Base-by-base conservation (phyloP, 2,888 invertebrate genomes). In the Perizoma affinitatum region DNA sequence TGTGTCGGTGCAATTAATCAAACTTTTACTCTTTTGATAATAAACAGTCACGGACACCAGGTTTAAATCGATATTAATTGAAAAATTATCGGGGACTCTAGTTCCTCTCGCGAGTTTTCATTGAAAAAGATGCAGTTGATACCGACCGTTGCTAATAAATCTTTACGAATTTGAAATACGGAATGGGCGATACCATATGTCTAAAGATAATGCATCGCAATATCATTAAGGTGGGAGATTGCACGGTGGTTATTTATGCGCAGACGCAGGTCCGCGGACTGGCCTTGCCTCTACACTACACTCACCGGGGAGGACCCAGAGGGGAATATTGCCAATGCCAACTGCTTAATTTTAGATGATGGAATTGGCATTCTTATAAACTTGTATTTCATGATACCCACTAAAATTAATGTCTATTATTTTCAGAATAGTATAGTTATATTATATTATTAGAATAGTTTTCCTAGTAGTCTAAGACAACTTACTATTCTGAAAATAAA, bases 151-250 rank as follows among this genome's bases (percentile, higher is more conserved):
- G 65, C 69, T 73, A 68, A 65, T 67, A 67, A 5, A 61, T 69
- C 60, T 66, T 61, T 72, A 74, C 70, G 70, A 69, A 71, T 75
- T 74, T 74, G 75, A 79, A 76, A 78, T 79, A 76, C 70, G 69
- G 69, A 78, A 78, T 73, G 76, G 78, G 70, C 73, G 73, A 81
- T 81, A 77, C 77, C 68, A 74, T 80, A 78, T 77, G 82, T 78
- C 76, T 73, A 80, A 79, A 76, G 76, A 81, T 82, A 82, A 79
- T 81, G 74, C 73, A 83, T 80, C 72, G 81, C 78, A 81, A 84
- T 84, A 84, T 84, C 83, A 87, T 87, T 86, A 86, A 80, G 71
- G 79, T 74, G 74, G 79, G 78, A 79, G 78, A 85, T 85, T 82
- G 79, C 78, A 75, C 71, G 77, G 74, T 76, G 71, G 75, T 83